These are phyloP conservation scores for Melanotaenia parkinsoni DNA, from an alignment of 2,797 vertebrate genomes.

Conservation along the genomic window DNA sequence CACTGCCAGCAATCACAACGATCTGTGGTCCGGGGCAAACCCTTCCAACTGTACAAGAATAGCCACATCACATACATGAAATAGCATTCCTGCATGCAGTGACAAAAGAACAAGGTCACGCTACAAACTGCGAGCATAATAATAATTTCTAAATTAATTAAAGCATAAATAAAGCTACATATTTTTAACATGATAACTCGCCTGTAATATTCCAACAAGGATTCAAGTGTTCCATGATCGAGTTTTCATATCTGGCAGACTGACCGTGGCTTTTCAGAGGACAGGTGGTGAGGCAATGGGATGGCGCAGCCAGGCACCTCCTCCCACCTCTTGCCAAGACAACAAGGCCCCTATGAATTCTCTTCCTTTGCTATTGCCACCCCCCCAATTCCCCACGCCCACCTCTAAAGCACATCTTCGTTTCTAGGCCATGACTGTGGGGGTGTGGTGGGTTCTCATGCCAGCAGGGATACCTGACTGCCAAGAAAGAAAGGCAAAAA, in stretches of 20 bases:
- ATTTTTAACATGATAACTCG: constrained; percentile 1
- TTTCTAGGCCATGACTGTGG: constrained; percentile 69
- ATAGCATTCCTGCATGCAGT: constrained; percentile 53
- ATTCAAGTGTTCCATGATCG: constrained; percentile 34
- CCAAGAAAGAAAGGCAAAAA: constrained; percentile 61
- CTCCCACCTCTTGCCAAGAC: constrained; percentile 73
- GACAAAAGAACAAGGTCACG: constrained; percentile 40
- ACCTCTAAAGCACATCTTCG: constrained; percentile 55
- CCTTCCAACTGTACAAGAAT: constrained; percentile 55
- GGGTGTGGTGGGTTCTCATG: constrained; percentile 71
- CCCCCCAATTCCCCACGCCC: constrained; percentile 51
- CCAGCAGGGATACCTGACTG: constrained; percentile 66
- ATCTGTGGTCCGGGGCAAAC: constrained; percentile 57
- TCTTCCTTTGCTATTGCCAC: constrained; percentile 52
- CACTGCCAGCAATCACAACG: constrained; percentile 30
- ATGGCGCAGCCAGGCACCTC: constrained; percentile 72
- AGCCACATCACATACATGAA: constrained; percentile 56
- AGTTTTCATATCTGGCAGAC: constrained; percentile 59
- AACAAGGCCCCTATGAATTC: constrained; percentile 64
- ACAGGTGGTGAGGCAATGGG: constrained; percentile 82
- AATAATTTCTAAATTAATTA: background rate
- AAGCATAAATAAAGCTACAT: background rate
- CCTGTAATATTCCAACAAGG: constrained; percentile 24
- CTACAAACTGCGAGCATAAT: constrained; percentile 14
- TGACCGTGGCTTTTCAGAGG: constrained; percentile 55